phyloP scores from a whole-genome alignment of 2,797 vertebrate genomes.

The Brachymystax lenok region DNA sequence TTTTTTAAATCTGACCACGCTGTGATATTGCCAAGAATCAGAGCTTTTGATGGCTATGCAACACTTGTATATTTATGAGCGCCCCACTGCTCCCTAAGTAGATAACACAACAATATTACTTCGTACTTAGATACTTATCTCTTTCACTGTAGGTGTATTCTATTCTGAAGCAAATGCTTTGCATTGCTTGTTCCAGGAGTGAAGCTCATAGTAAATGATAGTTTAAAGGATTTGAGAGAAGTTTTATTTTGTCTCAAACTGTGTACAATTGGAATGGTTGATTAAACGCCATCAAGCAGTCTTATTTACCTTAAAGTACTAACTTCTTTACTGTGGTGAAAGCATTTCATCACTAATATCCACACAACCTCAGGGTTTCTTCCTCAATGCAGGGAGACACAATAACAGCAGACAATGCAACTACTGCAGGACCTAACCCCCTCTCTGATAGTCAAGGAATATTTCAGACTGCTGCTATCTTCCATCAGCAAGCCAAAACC shows the following conservation, averaged over 20 bases:
- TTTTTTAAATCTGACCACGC: too few relatives aligned
- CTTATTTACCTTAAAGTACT: slow-evolving; percentile 7
- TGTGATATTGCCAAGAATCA: too few relatives aligned
- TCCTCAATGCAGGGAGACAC: slow-evolving; percentile 33
- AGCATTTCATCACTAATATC: slow-evolving; percentile 30
- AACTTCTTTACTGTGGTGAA: slow-evolving; percentile 15
- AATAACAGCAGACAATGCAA: background rate
- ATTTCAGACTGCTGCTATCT: slow-evolving; percentile 29
- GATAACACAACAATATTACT: background rate
- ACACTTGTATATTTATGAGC: too few relatives aligned
- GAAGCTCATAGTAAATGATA: background rate
- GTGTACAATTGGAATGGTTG: slow-evolving; percentile 1
- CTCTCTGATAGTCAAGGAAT: slow-evolving; percentile 29
- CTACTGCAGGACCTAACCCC: slow-evolving; percentile 38
- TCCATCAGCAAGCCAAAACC: slow-evolving; percentile 32
- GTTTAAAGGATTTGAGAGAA: background rate
- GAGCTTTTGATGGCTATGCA: too few relatives aligned
- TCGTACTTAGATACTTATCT: background rate
- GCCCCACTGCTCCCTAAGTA: too few relatives aligned
- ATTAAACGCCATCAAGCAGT: slow-evolving; percentile 15
- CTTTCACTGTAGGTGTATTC: background rate
- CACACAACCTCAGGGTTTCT: slow-evolving; percentile 19
- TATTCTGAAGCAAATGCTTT: background rate
- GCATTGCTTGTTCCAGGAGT: background rate
- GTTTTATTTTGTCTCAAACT: background rate